Percentiles rank a stretch among this genome's conserved stretches.
These are phyloP conservation scores for Epistrophe eligans DNA, from an alignment of 2,888 invertebrate species.

Conservation along the genomic window DNA sequence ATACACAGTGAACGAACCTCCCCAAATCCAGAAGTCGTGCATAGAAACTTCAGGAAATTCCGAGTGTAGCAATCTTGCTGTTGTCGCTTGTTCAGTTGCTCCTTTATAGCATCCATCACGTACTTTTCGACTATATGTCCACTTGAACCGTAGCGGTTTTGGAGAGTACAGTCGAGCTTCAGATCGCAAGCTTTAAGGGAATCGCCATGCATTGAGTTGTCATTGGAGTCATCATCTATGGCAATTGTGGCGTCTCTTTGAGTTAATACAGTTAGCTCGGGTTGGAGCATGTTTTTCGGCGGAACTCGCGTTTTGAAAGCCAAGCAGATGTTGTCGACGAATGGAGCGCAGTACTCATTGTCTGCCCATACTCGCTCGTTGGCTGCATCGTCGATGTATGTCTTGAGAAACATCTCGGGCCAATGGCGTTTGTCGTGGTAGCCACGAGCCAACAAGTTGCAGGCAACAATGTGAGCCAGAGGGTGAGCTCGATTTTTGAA, in stretches of 20 bases:
- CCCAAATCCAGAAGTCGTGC: constrained; percentile 93
- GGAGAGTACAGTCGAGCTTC: constrained; percentile 84
- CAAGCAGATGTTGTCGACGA: constrained; percentile 94
- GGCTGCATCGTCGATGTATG: constrained; percentile 97
- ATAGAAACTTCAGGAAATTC: constrained; percentile 93
- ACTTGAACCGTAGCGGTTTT: constrained; percentile 85
- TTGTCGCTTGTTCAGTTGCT: constrained; percentile 93
- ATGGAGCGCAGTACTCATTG: constrained; percentile 93
- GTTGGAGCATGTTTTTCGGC: constrained; percentile 79
- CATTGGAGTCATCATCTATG: constrained; percentile 85
- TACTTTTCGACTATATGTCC: constrained; percentile 87
- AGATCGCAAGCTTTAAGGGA: constrained; percentile 84
- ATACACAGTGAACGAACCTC: constrained; percentile 86
- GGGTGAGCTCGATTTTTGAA: constrained; percentile 93
- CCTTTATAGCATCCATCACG: constrained; percentile 94
- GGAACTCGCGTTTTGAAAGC: constrained; percentile 82
- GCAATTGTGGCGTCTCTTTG: constrained; percentile 78
- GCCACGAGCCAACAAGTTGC: constrained; percentile 92
- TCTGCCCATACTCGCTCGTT: constrained; percentile 98
- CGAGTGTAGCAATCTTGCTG: constrained; percentile 94
- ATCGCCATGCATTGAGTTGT: constrained; percentile 82
- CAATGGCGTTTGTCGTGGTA: constrained; percentile 93
- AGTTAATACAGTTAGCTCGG: constrained; percentile 57
- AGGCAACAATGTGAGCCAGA: constrained; percentile 91
- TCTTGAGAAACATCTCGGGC: constrained; percentile 96